A percentile compares a stretch with the other conserved stretches of the same genome.
These are phyloP conservation scores for Sturnira hondurensis DNA, from an alignment of 2,113 vertebrate genomes.

Conservation along the genomic window DNA sequence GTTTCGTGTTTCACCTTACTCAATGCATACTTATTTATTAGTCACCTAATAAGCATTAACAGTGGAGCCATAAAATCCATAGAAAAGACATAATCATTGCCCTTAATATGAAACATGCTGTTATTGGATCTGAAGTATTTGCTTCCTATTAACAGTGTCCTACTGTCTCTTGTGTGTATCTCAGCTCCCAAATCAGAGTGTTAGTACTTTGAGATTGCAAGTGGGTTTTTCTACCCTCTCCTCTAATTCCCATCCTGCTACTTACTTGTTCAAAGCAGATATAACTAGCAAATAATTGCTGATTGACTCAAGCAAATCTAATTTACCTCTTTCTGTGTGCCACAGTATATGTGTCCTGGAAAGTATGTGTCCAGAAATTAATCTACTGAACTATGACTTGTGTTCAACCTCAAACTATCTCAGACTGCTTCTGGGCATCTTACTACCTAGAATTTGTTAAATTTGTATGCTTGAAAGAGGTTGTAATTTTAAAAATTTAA, in stretches of 20 bases:
- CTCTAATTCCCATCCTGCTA: not conserved
- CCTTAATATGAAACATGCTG: not conserved
- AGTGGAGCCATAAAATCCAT: not conserved
- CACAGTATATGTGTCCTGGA: not conserved
- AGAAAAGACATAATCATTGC: not conserved
- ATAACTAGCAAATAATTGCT: not conserved
- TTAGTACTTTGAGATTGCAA: not conserved
- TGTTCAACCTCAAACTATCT: not conserved
- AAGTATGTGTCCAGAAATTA: not conserved
- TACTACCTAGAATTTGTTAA: not conserved
- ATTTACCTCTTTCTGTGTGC: not conserved
- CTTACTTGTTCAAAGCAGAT: not conserved
- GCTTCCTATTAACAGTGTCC: not conserved
- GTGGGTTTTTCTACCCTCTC: not conserved
- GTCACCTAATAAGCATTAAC: not conserved
- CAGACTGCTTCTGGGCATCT: not conserved
- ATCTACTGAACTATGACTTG: not conserved
- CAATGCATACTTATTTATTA: not conserved
- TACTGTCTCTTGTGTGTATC: not conserved
- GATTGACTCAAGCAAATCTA: slow-evolving; percentile 9
- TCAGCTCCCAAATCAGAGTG: not conserved
- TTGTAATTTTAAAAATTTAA: not conserved
- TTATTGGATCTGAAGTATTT: not conserved
- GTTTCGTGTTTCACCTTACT: not conserved
- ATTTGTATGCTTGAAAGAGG: not conserved